Conservation (phyloP, 2,113 vertebrate genomes). For the Okapia johnstoni region DNA sequence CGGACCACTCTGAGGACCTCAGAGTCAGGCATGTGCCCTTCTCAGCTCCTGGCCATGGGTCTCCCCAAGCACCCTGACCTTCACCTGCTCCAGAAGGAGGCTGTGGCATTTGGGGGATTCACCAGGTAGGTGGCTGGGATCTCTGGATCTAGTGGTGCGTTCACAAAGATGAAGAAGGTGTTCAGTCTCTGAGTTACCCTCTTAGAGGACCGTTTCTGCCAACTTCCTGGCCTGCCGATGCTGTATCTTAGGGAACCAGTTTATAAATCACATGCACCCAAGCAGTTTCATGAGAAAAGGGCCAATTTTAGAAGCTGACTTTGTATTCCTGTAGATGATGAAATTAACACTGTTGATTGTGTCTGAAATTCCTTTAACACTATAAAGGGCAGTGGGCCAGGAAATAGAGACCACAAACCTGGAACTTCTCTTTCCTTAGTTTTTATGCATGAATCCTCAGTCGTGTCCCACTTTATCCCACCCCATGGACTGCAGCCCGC, state of each 20-base stretch:
- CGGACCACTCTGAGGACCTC: not conserved
- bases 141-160: accelerated
- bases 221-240: not conserved
- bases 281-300: not conserved
- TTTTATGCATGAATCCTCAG: not conserved
- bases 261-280: not conserved
- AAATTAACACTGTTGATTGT: not conserved
- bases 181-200: not conserved
- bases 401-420: not conserved
- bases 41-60: not conserved
- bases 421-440: not conserved
- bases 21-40: accelerated
- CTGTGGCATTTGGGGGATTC: not conserved
- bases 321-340: not conserved
- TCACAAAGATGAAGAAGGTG: not conserved
- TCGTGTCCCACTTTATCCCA: not conserved
- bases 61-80: not conserved
- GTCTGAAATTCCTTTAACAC: not conserved
- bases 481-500: not conserved
- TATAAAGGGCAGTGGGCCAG: not conserved
- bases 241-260: accelerated
- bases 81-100: accelerated
- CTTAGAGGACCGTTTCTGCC: not conserved
- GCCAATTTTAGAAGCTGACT: not conserved
- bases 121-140: not conserved